Evolutionary conservation across 2,797 vertebrate genomes (phyloP).

Genomic region (Lemur catta): DNA sequence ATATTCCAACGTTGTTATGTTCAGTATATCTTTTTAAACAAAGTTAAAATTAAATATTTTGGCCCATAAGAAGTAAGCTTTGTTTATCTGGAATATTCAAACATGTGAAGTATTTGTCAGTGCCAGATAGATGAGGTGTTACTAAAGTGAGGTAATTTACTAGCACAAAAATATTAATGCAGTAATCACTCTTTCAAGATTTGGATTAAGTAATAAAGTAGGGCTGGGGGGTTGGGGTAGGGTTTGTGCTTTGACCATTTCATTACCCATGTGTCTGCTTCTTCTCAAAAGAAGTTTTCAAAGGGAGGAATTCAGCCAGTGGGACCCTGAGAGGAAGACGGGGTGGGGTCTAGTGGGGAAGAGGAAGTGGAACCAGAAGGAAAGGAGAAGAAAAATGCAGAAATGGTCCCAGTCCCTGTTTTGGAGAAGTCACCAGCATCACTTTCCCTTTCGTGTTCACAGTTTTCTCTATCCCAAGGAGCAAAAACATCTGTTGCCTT

Average conservation of each 20-base stretch:
- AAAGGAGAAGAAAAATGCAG: neutral
- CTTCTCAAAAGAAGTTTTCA: neutral
- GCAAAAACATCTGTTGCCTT: neutral
- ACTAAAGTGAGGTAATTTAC: neutral
- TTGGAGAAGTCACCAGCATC: neutral
- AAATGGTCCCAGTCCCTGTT: neutral
- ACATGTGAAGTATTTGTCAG: neutral
- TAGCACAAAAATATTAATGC: neutral
- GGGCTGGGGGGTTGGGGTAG: neutral
- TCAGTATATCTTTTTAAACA: conserved; percentile 21
- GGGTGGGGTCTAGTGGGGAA: neutral
- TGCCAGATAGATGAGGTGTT: neutral
- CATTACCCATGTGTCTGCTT: neutral
- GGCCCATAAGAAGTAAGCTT: conserved; percentile 14
- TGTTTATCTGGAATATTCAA: neutral
- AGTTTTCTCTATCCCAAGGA: neutral
- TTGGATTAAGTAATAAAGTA: conserved; percentile 9
- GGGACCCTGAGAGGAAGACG: neutral
- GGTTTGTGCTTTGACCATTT: conserved; percentile 11
- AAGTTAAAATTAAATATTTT: neutral
- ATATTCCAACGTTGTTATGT: neutral
- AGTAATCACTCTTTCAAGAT: neutral
- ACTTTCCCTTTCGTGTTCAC: neutral
- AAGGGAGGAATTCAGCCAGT: neutral
- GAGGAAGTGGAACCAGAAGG: neutral